Evolutionary conservation across 2,888 invertebrate genomes (phyloP), one percentile per base, ranked within the genome.

Genomic region (Drosophila ustulata): DNA sequence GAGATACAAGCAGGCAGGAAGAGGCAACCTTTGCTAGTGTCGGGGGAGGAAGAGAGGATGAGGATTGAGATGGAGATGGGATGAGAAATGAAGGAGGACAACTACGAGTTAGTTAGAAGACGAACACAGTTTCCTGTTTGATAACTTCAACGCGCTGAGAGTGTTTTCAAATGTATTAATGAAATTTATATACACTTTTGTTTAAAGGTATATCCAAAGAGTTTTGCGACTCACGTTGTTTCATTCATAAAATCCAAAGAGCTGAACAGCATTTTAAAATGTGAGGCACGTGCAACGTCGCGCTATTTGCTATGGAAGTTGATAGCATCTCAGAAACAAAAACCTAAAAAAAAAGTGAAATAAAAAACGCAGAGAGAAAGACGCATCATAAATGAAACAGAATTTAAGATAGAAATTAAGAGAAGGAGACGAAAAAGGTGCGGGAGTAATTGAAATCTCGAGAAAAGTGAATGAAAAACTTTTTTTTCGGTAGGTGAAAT

Each of bases 381-480:
- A 45, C 53, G 70, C 58, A 59, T 66, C 66, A 76, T 34, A 75
- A 83, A 78, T 78, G 70, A 84, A 81, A 78, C 82, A 76, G 82
- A 82, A 87, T 78, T 82, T 76, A 59, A 71, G 87, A 81, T 78
- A 68, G 65, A 80, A 82, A 72, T 82, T 71, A 73, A 66, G 57
- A 75, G 67, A 82, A 76, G 53, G 13, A 56, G 34, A 56, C 49
- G 34, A 53, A 62, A 59, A 56, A 78, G 75, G 77, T 67, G 77
- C 78, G 78, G 77, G 78, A 49, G 77, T 78, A 57, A 75, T 75
- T 75, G 66, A 75, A 75, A 73, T 62, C 68, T 65, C 26, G 3
- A 63, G 65, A 74, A 64, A 79, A 59, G 46, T 86, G 83, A 82
- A 83, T 82, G 82, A 77, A 82, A 82, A 80, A n/a, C 66, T 72